Base-by-base conservation (phyloP, 1,140 invertebrate species). In the Pentalonia nigronervosa region DNA sequence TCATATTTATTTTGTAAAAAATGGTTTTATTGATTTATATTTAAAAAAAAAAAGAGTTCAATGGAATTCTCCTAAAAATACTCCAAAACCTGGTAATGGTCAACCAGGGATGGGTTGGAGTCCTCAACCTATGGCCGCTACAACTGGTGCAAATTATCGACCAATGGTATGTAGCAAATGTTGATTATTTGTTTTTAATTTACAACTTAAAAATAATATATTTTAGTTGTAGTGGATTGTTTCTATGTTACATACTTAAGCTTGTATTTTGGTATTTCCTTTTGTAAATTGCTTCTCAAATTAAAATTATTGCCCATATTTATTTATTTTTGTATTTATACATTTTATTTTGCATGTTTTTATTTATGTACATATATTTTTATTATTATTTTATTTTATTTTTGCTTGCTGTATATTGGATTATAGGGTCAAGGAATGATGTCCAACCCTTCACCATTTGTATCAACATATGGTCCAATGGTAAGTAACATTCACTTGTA, bases 41-140 rank as follows among this genome's bases (percentile, higher is more conserved):
- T 94, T 94, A 17, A 94, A 30, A 45, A 97, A 96, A 17, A 36
- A 95, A 25, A 96, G 96, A 93, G 96, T 98, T 96, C 97, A 98
- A 95, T 98, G 97, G 97, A 98, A 97, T 95, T 98, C 97, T 76
- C 97, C 97, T 88, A 98, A 98, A 96, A 98, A 97, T 95, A 96
- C 97, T 91, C 97, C 97, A 88, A 98, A 98, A 96, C 96, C 97
- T 48, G 97, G 97, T 94, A 95, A 95, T n/a, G 94, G 96, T n/a
- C 90, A 91, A 56, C 96, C 96, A 25, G 95, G 95, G 48, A 95
- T 94, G 94, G 96, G 96, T 93, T 98, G 97, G 97, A 97, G 96
- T 94, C 97, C 97, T 84, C 97, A 98, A 95, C 97, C 97, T 50
- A 98, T 98, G 97, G 97, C 97, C 94, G 97, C 97, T 91, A 98